Evolutionary conservation across 2,113 vertebrate species (phyloP).

Genomic region (Otis tarda): DNA sequence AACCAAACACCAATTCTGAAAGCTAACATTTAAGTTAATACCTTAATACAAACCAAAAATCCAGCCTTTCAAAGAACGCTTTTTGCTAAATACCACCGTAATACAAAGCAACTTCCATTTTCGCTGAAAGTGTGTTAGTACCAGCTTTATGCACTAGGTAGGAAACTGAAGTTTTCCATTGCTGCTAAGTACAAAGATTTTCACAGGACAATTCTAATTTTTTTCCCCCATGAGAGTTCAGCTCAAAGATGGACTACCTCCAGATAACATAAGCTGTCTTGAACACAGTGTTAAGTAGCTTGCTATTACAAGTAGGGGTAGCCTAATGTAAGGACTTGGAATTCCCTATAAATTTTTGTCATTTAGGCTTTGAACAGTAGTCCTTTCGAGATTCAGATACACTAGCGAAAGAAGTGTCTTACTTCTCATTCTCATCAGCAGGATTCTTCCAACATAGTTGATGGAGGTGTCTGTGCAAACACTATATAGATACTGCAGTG

Average conservation of each 20-base stretch:
- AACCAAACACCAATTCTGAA: background rate
- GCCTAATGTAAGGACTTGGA: background rate
- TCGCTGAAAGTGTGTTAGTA: background rate
- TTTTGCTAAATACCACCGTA: background rate
- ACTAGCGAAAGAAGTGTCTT: background rate
- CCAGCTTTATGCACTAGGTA: background rate
- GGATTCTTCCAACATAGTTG: background rate
- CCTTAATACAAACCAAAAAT: background rate
- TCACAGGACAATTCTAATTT: background rate
- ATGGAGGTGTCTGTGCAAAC: background rate
- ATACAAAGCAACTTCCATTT: background rate
- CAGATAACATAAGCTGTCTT: background rate
- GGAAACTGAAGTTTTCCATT: background rate
- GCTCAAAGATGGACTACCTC: background rate
- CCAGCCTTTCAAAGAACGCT: background rate
- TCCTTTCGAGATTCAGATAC: background rate
- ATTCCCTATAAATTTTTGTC: background rate
- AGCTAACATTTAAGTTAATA: background rate
- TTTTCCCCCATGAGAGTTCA: background rate
- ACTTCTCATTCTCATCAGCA: background rate
- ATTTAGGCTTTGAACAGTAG: background rate
- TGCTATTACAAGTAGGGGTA: background rate
- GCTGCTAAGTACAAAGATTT: background rate
- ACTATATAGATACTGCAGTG: background rate
- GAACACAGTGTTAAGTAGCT: background rate